Evolutionary conservation across 2,797 vertebrate genomes (phyloP), one percentile per base, ranked within the genome.

Genomic region (Alcedo atthis): DNA sequence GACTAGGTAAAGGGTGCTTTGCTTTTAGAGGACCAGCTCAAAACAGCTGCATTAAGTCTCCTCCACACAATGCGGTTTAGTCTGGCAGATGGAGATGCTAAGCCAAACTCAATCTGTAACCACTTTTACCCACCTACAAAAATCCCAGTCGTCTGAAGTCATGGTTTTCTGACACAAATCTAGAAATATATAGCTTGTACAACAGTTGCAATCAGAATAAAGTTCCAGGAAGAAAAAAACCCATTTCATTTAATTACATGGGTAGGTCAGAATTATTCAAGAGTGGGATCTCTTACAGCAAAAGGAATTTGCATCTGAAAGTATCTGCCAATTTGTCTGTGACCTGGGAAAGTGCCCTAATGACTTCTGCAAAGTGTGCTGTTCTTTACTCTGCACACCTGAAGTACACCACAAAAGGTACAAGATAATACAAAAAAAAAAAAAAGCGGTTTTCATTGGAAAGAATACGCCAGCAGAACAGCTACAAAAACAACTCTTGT

Each of bases 91-190:
- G 86, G 93, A 89, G 88, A 96, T 89, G 71, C 90, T 75, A 63
- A 92, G 86, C 49, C 89, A 93, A 73, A 59, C 71, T 78, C 91
- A 90, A 95, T 95, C 93, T 93, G 86, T 95, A 95, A 94, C 82
- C 93, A 81, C 93, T 95, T 94, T 94, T 79, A 94, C 91, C 88
- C 95, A 94, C 87, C 95, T 95, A 95, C 83, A 64, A 2, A 91
- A 93, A 81, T 93, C 95, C 96, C 96, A 86, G 87, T 54, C 91
- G 96, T 88, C 89, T 93, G 92, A 93, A 95, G 91, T 96, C 89
- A 96, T 66, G 82, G 74, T 74, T 95, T 96, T 79, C 77, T 91
- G 89, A 92, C 87, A 93, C 76, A 88, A 61, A 81, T 73, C 70
- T 87, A 89, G 87, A 84, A 92, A 93, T 79, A 81, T 71, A 92